Conservation (phyloP, 2,888 invertebrate genomes). For the Eubasilissa splendida region DNA sequence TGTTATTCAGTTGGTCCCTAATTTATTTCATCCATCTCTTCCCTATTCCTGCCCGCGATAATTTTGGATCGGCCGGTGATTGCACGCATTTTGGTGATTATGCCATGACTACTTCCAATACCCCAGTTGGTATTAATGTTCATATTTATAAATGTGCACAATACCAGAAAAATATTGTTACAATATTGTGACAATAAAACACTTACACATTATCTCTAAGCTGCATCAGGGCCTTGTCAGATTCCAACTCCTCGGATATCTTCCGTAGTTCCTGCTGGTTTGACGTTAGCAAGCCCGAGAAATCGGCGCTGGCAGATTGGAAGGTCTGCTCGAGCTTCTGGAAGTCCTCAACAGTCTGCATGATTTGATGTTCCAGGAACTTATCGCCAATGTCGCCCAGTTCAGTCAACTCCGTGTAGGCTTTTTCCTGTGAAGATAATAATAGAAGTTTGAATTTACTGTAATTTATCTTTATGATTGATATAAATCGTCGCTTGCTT, state of each 20-base stretch:
- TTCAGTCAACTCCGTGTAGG: slow-evolving; percentile 67
- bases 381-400: slow-evolving; percentile 65
- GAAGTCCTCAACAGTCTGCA: slow-evolving; percentile 68
- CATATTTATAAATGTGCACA: slow-evolving; percentile 55
- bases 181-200: too few relatives aligned
- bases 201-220: slow-evolving; percentile 75
- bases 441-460: too few relatives aligned
- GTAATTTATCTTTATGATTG: too few relatives aligned
- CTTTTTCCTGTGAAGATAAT: slow-evolving; percentile 63
- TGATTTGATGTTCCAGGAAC: slow-evolving; percentile 65
- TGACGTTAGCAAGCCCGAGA: slow-evolving; percentile 75
- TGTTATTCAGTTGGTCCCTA: too few relatives aligned
- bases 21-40: too few relatives aligned
- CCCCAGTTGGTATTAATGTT: too few relatives aligned
- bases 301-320: slow-evolving; percentile 71
- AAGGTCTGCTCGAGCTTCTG: slow-evolving; percentile 72
- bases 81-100: too few relatives aligned
- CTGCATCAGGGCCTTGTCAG: slow-evolving; percentile 80
- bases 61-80: too few relatives aligned
- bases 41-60: too few relatives aligned
- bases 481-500: too few relatives aligned
- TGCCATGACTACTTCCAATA: too few relatives aligned
- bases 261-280: slow-evolving; percentile 78
- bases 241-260: slow-evolving; percentile 79
- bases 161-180: too few relatives aligned